These are phyloP conservation scores for Drosophila fuyamai DNA, from an alignment of 1,140 invertebrate species.

Conservation along the genomic window DNA sequence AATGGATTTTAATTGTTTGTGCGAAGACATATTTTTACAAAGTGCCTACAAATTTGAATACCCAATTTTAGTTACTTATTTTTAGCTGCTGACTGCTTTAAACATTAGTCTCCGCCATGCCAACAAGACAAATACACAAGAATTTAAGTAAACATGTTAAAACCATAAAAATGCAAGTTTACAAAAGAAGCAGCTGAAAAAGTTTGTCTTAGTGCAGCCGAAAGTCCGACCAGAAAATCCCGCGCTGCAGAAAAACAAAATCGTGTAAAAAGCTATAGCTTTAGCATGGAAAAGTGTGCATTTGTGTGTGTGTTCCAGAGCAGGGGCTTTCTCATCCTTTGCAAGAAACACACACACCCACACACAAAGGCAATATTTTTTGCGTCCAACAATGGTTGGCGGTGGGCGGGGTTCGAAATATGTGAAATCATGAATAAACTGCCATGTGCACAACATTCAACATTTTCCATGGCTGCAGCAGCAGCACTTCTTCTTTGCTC, in stretches of 20 bases:
- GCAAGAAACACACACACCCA: conserved; percentile 2
- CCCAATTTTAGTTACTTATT: background rate
- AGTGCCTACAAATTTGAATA: too few species aligned
- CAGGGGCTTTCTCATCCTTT: conserved; percentile 31
- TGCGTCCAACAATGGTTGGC: conserved; percentile 37
- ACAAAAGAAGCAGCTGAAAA: conserved; percentile 51
- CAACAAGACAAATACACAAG: conserved; percentile 76
- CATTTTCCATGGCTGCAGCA: conserved; percentile 44
- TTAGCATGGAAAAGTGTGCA: conserved; percentile 27
- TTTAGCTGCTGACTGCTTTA: conserved; percentile 5
- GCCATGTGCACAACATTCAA: conserved; percentile 80
- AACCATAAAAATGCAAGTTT: conserved; percentile 76
- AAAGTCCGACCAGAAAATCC: conserved; percentile 39
- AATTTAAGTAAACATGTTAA: conserved; percentile 83
- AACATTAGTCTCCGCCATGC: conserved; percentile 76
- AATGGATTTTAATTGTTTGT: too few species aligned
- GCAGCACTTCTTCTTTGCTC: conserved; percentile 25
- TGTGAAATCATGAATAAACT: conserved; percentile 84
- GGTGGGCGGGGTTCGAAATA: conserved; percentile 56
- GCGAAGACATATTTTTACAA: too few species aligned
- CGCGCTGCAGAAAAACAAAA: conserved; percentile 53
- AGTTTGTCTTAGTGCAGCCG: conserved; percentile 30
- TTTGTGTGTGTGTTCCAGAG: conserved; percentile 22
- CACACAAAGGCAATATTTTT: conserved; percentile 64
- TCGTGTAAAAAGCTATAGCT: conserved; percentile 65